A percentile compares a stretch with the other conserved stretches of the same genome.
Evolutionary conservation across 2,113 vertebrate genomes (phyloP).

Genomic region (Grallaria varia): DNA sequence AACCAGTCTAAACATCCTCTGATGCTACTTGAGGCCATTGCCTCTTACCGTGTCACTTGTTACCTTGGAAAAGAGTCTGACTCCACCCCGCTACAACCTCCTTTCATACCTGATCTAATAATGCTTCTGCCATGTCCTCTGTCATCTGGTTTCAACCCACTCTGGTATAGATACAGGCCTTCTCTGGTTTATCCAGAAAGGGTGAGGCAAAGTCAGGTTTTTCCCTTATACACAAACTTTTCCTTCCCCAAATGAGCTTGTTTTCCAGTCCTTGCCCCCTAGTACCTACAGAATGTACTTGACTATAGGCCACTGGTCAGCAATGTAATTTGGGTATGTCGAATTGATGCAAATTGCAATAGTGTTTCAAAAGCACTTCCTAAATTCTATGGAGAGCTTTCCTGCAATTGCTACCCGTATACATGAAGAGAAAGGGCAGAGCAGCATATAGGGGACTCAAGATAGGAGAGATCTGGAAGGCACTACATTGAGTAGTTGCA

Average conservation of each 20-base stretch:
- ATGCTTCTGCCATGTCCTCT: background rate
- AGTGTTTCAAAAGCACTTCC: background rate
- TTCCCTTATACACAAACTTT: background rate
- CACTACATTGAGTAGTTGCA: background rate
- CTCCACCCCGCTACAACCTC: background rate
- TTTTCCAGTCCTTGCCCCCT: background rate
- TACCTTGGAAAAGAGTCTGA: background rate
- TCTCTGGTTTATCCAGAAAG: background rate
- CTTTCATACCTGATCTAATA: background rate
- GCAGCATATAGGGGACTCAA: background rate
- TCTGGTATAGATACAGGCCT: background rate
- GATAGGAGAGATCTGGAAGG: background rate
- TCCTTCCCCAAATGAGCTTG: background rate
- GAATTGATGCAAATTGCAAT: background rate
- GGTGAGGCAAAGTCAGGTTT: background rate
- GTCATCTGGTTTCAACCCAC: background rate
- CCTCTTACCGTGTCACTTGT: background rate
- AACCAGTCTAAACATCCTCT: background rate
- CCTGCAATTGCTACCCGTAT: rapidly evolving
- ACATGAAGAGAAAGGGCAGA: background rate
- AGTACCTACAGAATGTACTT: background rate
- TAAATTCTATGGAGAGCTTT: background rate
- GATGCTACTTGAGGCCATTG: background rate
- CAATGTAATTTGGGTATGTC: background rate
- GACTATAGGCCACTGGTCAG: background rate